Percentiles rank a stretch among this genome's conserved stretches.
phyloP scores from a whole-genome alignment of 2,888 invertebrate genomes.

The Rhopalosiphum nymphaeae region DNA sequence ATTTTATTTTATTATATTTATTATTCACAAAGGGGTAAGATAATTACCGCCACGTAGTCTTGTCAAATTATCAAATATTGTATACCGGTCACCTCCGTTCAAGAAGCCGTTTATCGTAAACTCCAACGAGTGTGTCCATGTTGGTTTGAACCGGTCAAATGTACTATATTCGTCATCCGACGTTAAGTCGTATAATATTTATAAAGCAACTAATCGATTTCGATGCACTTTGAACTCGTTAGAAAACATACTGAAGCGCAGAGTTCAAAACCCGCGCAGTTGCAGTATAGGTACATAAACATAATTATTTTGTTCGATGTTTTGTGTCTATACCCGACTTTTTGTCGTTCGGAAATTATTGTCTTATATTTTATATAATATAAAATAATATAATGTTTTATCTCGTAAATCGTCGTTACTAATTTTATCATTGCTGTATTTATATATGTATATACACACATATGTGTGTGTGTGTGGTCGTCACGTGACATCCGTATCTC shows the following conservation, averaged over 20 bases:
- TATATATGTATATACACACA: background rate
- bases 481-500: background rate
- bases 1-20: no score
- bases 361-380: background rate
- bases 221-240: background rate
- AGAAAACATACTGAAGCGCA: background rate
- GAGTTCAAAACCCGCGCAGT: background rate
- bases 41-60: background rate
- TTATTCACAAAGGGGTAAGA: background rate
- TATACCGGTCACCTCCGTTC: background rate
- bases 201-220: background rate
- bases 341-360: background rate
- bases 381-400: background rate
- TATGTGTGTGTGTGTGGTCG: background rate
- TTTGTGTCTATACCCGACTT: background rate
- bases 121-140: background rate
- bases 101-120: background rate
- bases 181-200: background rate
- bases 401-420: background rate
- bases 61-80: no score
- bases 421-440: background rate
- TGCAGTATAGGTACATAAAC: background rate
- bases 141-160: background rate
- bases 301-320: background rate
- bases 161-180: background rate